A percentile compares a stretch with the other conserved stretches of the same genome.
These are phyloP conservation scores for Ips nitidus DNA, from an alignment of 1,140 invertebrate species.

Conservation along the genomic window DNA sequence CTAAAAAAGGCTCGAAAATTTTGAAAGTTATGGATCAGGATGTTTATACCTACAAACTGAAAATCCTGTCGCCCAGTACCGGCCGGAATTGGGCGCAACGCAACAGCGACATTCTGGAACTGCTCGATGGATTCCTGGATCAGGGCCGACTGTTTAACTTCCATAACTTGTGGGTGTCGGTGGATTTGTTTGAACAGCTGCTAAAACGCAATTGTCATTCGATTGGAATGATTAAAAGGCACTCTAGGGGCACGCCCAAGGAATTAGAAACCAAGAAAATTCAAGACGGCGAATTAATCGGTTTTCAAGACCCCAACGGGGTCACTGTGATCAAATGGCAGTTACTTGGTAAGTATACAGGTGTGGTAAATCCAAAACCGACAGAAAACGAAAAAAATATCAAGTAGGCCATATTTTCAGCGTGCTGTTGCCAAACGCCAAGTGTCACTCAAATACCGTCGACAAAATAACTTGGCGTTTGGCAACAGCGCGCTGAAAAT, in stretches of 20 bases:
- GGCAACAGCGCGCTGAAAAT: no score
- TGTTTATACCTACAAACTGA: constrained; percentile 23
- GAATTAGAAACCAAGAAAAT: constrained; percentile 6
- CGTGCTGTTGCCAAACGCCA: no score
- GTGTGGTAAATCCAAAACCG: no score
- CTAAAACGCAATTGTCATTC: constrained; percentile 18
- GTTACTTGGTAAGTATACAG: not conserved
- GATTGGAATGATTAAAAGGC: constrained; percentile 23
- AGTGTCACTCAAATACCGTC: no score
- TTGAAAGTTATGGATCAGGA: constrained; percentile 27
- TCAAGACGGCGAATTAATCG: constrained; percentile 18
- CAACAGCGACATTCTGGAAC: not conserved
- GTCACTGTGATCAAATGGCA: constrained; percentile 28
- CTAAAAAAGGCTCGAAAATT: constrained; percentile 21
- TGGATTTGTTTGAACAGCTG: constrained; percentile 17
- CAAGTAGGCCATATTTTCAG: no score
- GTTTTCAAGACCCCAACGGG: constrained; percentile 15
- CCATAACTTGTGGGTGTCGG: constrained; percentile 19
- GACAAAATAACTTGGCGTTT: no score
- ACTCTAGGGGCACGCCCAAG: constrained; percentile 18
- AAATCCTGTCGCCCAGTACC: constrained; percentile 1
- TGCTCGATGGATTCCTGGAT: constrained; percentile 18
- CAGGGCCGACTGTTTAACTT: constrained; percentile 22
- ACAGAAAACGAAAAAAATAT: no score
- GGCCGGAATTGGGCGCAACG: not conserved